Evolutionary conservation across 2,797 vertebrate species (phyloP), one percentile per base, ranked within the genome.

Genomic region (Emydoidea blandingii): DNA sequence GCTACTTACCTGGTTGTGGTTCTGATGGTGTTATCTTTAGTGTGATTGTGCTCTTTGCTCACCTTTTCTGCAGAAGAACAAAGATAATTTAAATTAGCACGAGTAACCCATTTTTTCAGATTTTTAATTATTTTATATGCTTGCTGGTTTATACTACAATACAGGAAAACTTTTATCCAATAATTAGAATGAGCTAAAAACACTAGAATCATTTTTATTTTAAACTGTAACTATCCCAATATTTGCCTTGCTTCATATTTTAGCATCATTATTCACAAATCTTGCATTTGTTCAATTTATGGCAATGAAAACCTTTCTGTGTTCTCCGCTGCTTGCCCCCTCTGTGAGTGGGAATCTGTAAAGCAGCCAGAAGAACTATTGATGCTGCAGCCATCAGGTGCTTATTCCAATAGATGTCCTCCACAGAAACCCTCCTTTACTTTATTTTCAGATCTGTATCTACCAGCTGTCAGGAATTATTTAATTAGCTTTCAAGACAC

Each of bases 11-110:
- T 99, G 98, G 98, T 98, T 95, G 99, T 99, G 91, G 99, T 98
- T 97, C 99, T 98, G 98, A 99, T 98, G 97, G 98, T 97, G 82
- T 98, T 98, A 97, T 99, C 99, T 98, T 99, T 99, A 91, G 97
- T 98, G 98, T 99, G 99, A 99, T 99, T 99, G 97, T 99, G 99
- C 97, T 99, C 99, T 99, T 99, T 99, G 98, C 99, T 99, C 98
- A 99, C 99, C 98, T 99, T 99, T 98, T 99, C 99, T 99, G 98
- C 50, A 97, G 88, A 93, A 95, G 92, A 97, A 97, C 34, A 96
- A 23, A 97, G 1, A 72, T 21, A 31, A 18, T 92, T 82, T 90
- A 74, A 41, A 93, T 94, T 92, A 92, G 62, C 65, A 54, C 94
- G 78, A 91, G 78, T 1, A 65, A 95, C 85, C 79, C 56, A 27